Evolutionary conservation across 2,888 invertebrate genomes (phyloP), one percentile per base, ranked within the genome.

Genomic region (Ochropleura plecta): DNA sequence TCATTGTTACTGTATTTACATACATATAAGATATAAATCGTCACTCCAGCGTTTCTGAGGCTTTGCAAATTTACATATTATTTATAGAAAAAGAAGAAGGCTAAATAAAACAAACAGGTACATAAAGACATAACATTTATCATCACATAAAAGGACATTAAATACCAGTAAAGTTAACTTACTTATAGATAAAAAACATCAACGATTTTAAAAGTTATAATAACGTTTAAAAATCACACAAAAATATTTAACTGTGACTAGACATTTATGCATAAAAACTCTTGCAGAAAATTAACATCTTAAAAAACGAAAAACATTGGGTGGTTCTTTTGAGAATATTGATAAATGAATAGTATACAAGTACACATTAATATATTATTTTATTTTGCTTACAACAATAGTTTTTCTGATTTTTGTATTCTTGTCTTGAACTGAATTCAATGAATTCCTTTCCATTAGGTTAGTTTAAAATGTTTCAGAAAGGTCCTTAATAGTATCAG

Each of bases 141-240:
- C 65, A 70, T 12, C 63, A 80, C 73, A 81, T 80, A 55, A 66
- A 80, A 55, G 7, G 53, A 62, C 55, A 74, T 66, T 20, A 48
- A 73, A 60, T 73, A 77, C 20, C 16, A 63, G 12, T 62, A 46
- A 64, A 48, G 57, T 59, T 59, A 72, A 51, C 12, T 14, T 80
- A 73, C 14, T 3, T 46, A 55, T 64, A 53, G 20, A 73, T 6
- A 55, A 66, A 18, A 67, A 79, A 81, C 75, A 75, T 78, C 75
- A 81, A 81, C 66, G 20, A 66, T 67, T 30, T 75, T 49, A 78
- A 55, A 81, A 55, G 40, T n/a, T 77, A 78, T 5, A 81, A 57
- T 81, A 74, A 81, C 44, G 10, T 63, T 63, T 42, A 4, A 42
- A 78, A 80, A 80, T 73, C 14, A 55, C 74, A 66, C 62, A 57